Base-by-base conservation (phyloP, 1,140 invertebrate genomes). In the Holotrichia oblita region DNA sequence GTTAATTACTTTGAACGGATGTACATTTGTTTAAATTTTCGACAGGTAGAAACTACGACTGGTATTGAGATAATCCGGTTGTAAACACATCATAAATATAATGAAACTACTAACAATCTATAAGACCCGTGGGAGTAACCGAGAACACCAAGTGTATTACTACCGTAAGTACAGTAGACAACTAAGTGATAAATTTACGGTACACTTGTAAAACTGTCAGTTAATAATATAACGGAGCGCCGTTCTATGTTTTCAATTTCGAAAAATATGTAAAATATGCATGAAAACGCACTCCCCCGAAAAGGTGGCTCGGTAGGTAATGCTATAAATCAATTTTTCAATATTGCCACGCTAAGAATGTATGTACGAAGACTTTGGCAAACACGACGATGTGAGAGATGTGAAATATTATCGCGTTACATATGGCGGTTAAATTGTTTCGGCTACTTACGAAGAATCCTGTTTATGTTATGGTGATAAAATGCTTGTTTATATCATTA, bases 311-410 rank as follows among this genome's bases (percentile, higher is more conserved):
- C 40, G 79, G 61, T 69, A 69, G 81, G 78, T 83, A 83, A 81
- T 78, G 82, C 80, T 81, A 76, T 83, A 83, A 83, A 83, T 83
- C 82, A 81, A 81, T 82, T 81, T 83, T 83, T 83, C 78, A 81
- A 82, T 82, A 81, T 81, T 79, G 80, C 78, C 64, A 41, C 59
- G 73, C 79, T 80, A 79, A 73, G 34, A 41, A 17, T 22, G 27
- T 40, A 34, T 20, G 64, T 17, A 55, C 61, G 61, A 17, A 69
- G 22, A 22, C 22, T 69, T 69, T 22, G 61, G 61, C 27, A 69
- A 69, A 69, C 14, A 20, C 61, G 22, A 20, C 17, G 6, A 55
- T 69, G 61, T 22, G 61, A 27, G 17, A 12, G 27, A 69, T 22
- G 61, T 69, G 20, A 27, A 22, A 27, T 69, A 69, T 69, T 69